phyloP scores from a whole-genome alignment of 2,888 invertebrate genomes.

The Melangyna quadrimaculata region DNA sequence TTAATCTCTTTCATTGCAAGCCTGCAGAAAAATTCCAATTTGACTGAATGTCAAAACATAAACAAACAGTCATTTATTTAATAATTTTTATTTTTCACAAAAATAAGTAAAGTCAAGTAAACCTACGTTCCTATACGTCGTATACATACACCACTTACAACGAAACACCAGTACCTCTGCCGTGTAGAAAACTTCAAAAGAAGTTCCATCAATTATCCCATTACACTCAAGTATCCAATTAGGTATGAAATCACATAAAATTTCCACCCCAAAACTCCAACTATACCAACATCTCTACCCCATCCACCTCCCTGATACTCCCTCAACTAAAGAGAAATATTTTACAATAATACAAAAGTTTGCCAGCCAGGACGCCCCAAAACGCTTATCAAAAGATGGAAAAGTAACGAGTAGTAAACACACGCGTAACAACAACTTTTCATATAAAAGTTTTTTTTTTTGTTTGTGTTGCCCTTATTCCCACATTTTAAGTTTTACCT shows the following conservation, averaged over 20 bases:
- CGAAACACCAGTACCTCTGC: background rate
- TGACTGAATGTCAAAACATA: slow-evolving; percentile 14
- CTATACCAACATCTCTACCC: background rate
- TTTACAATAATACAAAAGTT: slow-evolving; percentile 27
- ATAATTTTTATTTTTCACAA: background rate
- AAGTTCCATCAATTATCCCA: slow-evolving; percentile 62
- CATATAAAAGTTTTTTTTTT: slow-evolving; percentile 60
- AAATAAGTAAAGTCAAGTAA: background rate
- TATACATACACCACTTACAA: background rate
- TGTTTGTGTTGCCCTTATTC: slow-evolving; percentile 50
- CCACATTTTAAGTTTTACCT: slow-evolving; percentile 25
- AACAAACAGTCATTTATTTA: slow-evolving; percentile 28
- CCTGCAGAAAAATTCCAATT: slow-evolving; percentile 33
- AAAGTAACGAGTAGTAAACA: slow-evolving; percentile 43
- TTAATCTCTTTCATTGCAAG: background rate
- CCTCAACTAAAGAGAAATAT: background rate
- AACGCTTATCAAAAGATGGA: slow-evolving; percentile 34
- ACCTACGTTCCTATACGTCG: background rate
- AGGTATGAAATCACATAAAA: slow-evolving; percentile 50
- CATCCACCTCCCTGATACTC: too few relatives aligned
- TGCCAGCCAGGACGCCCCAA: slow-evolving; percentile 30
- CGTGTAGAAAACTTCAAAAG: slow-evolving; percentile 17
- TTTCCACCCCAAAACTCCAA: background rate
- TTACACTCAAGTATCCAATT: slow-evolving; percentile 65
- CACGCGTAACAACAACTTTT: slow-evolving; percentile 55